phyloP scores from a whole-genome alignment of 2,888 invertebrate genomes.

The Philereme vetulata region DNA sequence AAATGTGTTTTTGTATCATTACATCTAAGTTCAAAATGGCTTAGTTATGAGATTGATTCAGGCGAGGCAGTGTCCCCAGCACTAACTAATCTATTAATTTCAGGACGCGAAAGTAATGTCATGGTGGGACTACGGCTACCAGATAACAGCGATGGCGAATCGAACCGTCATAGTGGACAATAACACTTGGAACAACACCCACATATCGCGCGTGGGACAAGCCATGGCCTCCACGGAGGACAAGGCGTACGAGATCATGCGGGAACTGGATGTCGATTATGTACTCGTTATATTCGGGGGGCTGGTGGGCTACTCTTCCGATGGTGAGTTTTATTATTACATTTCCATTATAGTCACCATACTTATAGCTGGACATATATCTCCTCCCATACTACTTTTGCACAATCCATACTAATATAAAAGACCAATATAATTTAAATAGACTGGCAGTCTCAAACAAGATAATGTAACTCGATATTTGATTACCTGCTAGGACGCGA shows the following conservation, averaged over 20 bases:
- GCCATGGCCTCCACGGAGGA: slow-evolving; percentile 99
- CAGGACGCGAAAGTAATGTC: slow-evolving; percentile 99
- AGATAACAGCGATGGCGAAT: slow-evolving; percentile 99
- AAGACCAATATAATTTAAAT: no score
- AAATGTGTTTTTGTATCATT: no score
- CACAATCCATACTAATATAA: no score
- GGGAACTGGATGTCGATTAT: slow-evolving; percentile 98
- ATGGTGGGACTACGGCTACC: slow-evolving; percentile 99
- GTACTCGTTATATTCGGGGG: slow-evolving; percentile 99
- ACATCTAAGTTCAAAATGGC: no score
- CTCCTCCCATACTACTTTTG: no score
- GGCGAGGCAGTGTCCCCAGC: no score
- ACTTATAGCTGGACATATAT: no score
- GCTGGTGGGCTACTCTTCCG: slow-evolving; percentile 98
- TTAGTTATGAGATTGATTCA: no score
- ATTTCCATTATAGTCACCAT: no score
- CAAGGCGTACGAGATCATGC: slow-evolving; percentile 98
- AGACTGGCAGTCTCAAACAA: no score
- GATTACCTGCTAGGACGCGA: no score
- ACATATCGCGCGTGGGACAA: slow-evolving; percentile 98
- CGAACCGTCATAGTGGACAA: slow-evolving; percentile 98
- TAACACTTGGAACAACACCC: slow-evolving; percentile 99
- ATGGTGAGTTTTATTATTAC: slow-evolving; percentile 85
- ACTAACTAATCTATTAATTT: neutral
- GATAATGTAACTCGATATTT: no score